Conservation (phyloP, 1,140 invertebrate genomes). For the Philotrypesis tridentata region DNA sequence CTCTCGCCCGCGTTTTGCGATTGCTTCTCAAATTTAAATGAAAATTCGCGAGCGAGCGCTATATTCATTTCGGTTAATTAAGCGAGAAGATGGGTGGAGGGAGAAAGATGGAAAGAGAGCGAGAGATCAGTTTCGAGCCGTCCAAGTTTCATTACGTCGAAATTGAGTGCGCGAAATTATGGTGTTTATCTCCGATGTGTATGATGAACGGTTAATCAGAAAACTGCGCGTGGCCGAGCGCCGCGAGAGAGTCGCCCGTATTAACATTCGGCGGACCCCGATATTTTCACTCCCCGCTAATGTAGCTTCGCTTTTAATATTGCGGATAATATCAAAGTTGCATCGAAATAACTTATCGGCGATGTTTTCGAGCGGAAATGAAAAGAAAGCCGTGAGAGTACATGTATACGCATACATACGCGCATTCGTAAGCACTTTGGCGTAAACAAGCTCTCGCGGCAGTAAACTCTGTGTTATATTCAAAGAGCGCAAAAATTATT, state of each 20-base stretch:
- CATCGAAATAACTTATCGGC: not conserved
- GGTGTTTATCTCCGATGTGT: slow-evolving; percentile 13
- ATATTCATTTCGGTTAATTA: not conserved
- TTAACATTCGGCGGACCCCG: not conserved
- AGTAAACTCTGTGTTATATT: not conserved
- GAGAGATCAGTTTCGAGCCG: not conserved
- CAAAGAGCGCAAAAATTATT: not conserved
- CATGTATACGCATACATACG: no score
- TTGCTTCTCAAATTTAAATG: not conserved
- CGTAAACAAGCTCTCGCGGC: no score
- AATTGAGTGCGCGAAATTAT: not conserved
- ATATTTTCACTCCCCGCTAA: not conserved
- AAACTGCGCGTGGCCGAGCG: not conserved
- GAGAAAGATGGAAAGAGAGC: not conserved
- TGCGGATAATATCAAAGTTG: not conserved
- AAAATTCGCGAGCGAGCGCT: not conserved
- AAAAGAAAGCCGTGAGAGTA: no score
- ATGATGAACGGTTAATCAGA: not conserved
- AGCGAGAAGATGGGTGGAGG: not conserved
- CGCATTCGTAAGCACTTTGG: no score
- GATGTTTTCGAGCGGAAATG: not conserved
- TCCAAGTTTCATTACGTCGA: not conserved
- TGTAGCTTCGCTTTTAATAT: not conserved
- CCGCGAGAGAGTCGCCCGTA: no score
- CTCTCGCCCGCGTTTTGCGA: not conserved